Conservation (phyloP, 2,797 vertebrate species). For the Clamator glandarius region DNA sequence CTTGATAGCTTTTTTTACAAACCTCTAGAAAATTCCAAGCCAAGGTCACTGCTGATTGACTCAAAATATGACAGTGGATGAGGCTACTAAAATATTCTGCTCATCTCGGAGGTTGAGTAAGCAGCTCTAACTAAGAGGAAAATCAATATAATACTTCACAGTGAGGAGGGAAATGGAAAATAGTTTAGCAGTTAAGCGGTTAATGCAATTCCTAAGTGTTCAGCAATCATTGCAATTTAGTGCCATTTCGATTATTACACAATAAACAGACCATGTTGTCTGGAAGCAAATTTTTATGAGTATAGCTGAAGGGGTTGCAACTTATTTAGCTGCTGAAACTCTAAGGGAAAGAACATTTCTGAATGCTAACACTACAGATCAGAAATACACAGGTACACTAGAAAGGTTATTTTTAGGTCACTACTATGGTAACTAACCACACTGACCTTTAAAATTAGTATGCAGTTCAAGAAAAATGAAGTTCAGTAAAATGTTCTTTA, state of each 20-base stretch:
- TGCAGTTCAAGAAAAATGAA: conserved; percentile 72
- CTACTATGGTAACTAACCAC: conserved; percentile 72
- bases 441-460: conserved; percentile 78
- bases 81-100: conserved; percentile 42
- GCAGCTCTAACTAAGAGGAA: conserved; percentile 45
- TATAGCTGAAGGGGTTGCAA: conserved; percentile 85
- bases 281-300: conserved; percentile 87
- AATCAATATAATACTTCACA: conserved; percentile 46
- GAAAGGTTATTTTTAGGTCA: conserved; percentile 81
- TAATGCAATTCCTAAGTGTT: conserved; percentile 85
- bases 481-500: conserved; percentile 70
- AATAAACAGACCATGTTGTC: conserved; percentile 87
- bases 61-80: conserved; percentile 12
- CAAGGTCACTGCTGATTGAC: conserved; percentile 57
- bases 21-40: conserved; percentile 46
- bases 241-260: conserved; percentile 87
- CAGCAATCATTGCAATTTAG: conserved; percentile 84
- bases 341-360: conserved; percentile 76
- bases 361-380: conserved; percentile 72
- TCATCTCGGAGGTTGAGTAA: conserved; percentile 53
- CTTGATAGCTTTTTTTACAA: neutral
- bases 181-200: conserved; percentile 80
- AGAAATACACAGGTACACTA: conserved; percentile 78
- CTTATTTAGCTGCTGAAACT: conserved; percentile 83
- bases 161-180: conserved; percentile 60